Evolutionary conservation across 2,797 vertebrate genomes (phyloP), one percentile per base, ranked within the genome.

Genomic region (Propithecus deckenii): DNA sequence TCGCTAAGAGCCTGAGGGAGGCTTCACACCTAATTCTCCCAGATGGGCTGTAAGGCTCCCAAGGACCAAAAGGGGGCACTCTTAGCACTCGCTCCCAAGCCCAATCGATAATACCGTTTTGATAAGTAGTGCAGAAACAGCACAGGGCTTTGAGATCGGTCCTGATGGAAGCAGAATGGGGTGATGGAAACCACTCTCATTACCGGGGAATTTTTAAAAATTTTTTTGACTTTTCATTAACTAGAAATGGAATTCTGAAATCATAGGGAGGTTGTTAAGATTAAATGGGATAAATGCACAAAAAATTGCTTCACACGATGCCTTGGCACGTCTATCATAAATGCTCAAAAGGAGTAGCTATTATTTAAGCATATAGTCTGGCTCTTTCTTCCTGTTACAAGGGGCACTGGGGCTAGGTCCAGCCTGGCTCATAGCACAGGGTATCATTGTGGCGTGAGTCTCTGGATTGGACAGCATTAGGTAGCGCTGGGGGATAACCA

Each of bases 11-110:
- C 98, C 98, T 93, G 90, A 97, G 94, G 96, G 96, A 98, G 91
- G 96, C 88, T 98, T 98, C 96, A 86, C 96, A 92, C 96, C 76
- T 65, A 71, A 14, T 80, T 95, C 95, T 98, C 96, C 96, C 91
- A 87, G 95, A 94, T 69, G 67, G 57, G 46, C 87, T 98, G 98
- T 96, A 96, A 97, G 61, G 83, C 97, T 91, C 90, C 50, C 96
- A 86, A 97, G 43, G 96, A 97, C 99, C 99, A 98, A 98, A 99
- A 99, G 98, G 98, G 98, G 98, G 98, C 98, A 98, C 97, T 98
- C 98, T 98, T 98, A 95, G 74, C 96, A 98, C 99, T 99, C 97
- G 96, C 86, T 92, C 98, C 98, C 94, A 86, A 95, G 86, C 35
- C 76, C 95, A 71, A 25, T 93, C 85, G 92, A 41, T 94, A 57